Evolutionary conservation across 1,140 invertebrate species (phyloP).

Genomic region (Diabrotica virgifera): DNA sequence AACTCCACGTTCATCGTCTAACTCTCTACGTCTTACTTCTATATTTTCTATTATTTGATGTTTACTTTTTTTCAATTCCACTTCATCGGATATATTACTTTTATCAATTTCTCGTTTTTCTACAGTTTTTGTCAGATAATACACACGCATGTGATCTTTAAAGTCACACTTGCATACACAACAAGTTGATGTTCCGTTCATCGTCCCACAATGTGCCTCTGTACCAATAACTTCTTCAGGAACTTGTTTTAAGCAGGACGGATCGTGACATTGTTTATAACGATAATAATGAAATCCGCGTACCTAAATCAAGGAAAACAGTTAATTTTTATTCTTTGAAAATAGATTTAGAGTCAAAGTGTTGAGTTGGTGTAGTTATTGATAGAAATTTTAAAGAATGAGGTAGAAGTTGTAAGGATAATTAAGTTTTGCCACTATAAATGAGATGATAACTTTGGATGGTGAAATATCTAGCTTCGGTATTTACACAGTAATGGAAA

Average conservation of each 20-base stretch:
- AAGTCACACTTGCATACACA: slow-evolving; percentile 34
- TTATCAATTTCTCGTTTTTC: slow-evolving; percentile 27
- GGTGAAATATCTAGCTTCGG: too few species aligned
- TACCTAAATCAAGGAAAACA: slow-evolving; percentile 34
- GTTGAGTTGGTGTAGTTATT: too few species aligned
- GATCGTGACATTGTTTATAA: slow-evolving; percentile 43
- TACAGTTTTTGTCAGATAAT: slow-evolving; percentile 33
- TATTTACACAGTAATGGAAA: too few species aligned
- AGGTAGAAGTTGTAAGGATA: too few species aligned
- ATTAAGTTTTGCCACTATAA: too few species aligned
- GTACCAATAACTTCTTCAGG: slow-evolving; percentile 37
- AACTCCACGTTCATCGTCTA: slow-evolving; percentile 28
- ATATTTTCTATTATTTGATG: slow-evolving; percentile 25
- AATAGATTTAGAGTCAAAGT: too few species aligned
- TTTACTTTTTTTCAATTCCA: slow-evolving; percentile 23
- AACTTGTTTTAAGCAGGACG: slow-evolving; percentile 38
- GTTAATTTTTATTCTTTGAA: slow-evolving; percentile 4
- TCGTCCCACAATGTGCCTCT: slow-evolving; percentile 37
- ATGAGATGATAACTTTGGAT: too few species aligned
- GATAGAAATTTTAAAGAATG: too few species aligned
- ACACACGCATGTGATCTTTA: slow-evolving; percentile 38
- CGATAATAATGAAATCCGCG: slow-evolving; percentile 35
- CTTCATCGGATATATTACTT: slow-evolving; percentile 28
- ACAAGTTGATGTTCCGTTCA: slow-evolving; percentile 29
- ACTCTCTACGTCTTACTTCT: slow-evolving; percentile 20